phyloP scores from a whole-genome alignment of 2,113 vertebrate genomes.

The Electrona antarctica region DNA sequence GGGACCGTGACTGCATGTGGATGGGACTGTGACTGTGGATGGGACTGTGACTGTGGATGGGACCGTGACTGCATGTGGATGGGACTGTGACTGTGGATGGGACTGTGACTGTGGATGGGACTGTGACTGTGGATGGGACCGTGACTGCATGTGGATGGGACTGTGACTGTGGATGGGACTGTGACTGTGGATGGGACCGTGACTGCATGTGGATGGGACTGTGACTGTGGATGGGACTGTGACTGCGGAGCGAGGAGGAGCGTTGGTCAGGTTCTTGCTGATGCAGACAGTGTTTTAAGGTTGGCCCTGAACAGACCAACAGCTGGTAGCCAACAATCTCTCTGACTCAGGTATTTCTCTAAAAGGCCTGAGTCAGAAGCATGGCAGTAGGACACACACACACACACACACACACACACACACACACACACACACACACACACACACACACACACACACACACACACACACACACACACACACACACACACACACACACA shows the following conservation, averaged over 20 bases:
- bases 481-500: background rate
- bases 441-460: conserved; percentile 11
- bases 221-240: background rate
- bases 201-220: background rate
- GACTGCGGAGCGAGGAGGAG: background rate
- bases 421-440: background rate
- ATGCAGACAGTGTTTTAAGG: conserved; percentile 21
- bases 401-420: background rate
- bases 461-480: conserved; percentile 20
- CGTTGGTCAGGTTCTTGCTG: background rate
- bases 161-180: background rate
- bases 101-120: no score
- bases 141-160: no score
- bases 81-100: background rate
- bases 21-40: background rate
- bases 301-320: conserved; percentile 34
- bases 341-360: conserved; percentile 37
- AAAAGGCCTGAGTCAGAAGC: conserved; percentile 42
- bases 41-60: no score
- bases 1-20: background rate
- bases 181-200: background rate
- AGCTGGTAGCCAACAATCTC: conserved; percentile 17
- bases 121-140: background rate
- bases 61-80: background rate
- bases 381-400: background rate